Percentiles rank a stretch among this genome's conserved stretches.
Evolutionary conservation across 2,113 vertebrate species (phyloP).

Genomic region (Callipepla californica): DNA sequence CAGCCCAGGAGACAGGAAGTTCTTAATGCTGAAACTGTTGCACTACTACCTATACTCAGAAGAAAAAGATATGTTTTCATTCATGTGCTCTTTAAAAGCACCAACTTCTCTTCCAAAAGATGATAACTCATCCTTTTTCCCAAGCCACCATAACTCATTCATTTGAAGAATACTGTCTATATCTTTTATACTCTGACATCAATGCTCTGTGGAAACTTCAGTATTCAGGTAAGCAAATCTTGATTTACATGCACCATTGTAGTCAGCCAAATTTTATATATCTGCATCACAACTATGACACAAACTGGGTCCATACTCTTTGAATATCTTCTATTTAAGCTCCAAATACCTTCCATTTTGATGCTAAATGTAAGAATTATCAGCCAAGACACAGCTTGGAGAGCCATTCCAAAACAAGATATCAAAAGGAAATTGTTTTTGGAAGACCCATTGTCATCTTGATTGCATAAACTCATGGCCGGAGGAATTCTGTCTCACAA

Average conservation of each 20-base stretch:
- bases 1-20: slow-evolving; percentile 88
- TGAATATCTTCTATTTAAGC: not conserved
- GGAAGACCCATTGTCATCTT: not conserved
- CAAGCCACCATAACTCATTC: not conserved
- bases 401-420: not conserved
- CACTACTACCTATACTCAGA: slow-evolving; percentile 75
- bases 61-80: not conserved
- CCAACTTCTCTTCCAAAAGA: not conserved
- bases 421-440: not conserved
- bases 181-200: not conserved
- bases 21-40: slow-evolving; percentile 79
- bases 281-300: not conserved
- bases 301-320: not conserved
- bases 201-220: not conserved
- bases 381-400: not conserved
- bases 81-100: not conserved
- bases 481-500: not conserved
- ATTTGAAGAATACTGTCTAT: not conserved
- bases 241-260: not conserved
- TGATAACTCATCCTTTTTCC: not conserved
- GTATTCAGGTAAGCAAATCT: not conserved
- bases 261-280: not conserved
- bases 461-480: not conserved
- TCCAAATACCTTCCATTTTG: not conserved
- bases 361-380: not conserved